Percentiles rank a stretch among this genome's conserved stretches.
phyloP scores from a whole-genome alignment of 2,797 vertebrate species.

The Synanceia verrucosa region DNA sequence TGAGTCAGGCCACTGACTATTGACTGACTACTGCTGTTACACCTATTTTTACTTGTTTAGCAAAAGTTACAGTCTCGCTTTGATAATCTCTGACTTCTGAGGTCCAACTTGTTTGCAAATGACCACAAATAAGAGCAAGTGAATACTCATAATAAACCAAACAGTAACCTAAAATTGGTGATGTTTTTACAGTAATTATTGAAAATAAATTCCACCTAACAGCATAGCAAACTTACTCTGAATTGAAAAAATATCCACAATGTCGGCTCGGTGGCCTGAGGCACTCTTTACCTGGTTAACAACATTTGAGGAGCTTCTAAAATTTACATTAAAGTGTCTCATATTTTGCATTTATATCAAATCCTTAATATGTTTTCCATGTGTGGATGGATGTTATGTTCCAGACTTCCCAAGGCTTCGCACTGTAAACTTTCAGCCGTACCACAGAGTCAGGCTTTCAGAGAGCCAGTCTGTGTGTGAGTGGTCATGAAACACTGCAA shows the following conservation, averaged over 20 bases:
- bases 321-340: slow-evolving; percentile 28
- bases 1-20: no score
- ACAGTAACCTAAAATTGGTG: background rate
- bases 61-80: background rate
- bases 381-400: slow-evolving; percentile 10
- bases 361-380: slow-evolving; percentile 17
- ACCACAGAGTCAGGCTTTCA: slow-evolving; percentile 49
- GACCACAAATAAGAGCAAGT: background rate
- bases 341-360: slow-evolving; percentile 19
- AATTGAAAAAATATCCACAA: no score
- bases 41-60: background rate
- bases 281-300: no score
- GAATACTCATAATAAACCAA: background rate
- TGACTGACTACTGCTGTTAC: no score
- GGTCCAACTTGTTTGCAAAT: background rate
- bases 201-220: background rate
- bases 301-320: slow-evolving; percentile 21
- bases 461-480: slow-evolving; percentile 52
- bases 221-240: background rate
- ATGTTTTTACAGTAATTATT: background rate
- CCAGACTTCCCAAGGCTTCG: slow-evolving; percentile 19
- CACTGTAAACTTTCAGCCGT: slow-evolving; percentile 33
- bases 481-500: slow-evolving; percentile 51
- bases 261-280: no score
- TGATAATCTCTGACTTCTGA: background rate